These are phyloP conservation scores for Thysanoteuthis rhombus DNA, from an alignment of 2,888 invertebrate species.

Conservation along the genomic window DNA sequence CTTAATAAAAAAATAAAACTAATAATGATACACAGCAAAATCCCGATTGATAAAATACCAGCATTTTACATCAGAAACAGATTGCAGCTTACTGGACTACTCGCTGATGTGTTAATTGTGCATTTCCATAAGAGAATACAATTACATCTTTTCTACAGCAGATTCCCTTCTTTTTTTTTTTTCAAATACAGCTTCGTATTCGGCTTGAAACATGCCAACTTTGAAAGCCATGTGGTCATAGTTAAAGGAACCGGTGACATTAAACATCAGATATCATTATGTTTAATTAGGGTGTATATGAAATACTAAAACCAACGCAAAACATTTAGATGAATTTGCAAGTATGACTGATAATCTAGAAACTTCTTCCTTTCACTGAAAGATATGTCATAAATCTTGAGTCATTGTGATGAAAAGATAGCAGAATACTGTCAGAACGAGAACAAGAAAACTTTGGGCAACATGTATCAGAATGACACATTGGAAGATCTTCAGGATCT, in stretches of 20 bases:
- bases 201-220: neutral
- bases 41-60: neutral
- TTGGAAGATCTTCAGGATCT: no score
- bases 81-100: neutral
- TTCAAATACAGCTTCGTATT: neutral
- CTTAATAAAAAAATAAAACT: neutral
- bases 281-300: neutral
- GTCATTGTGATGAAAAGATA: neutral
- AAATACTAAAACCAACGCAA: neutral
- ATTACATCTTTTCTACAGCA: neutral
- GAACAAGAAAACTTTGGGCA: neutral
- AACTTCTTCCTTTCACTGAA: neutral
- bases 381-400: neutral
- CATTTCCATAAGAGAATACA: neutral
- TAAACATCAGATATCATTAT: neutral
- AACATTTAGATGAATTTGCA: neutral
- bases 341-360: neutral
- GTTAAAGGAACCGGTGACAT: neutral
- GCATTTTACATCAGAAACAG: conserved; percentile 12
- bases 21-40: neutral
- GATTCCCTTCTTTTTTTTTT: neutral
- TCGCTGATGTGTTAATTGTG: neutral
- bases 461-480: no score
- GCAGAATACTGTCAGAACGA: neutral
- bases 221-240: neutral